These are phyloP conservation scores for Gallinago media DNA, from an alignment of 2,113 vertebrate species.

Conservation along the genomic window DNA sequence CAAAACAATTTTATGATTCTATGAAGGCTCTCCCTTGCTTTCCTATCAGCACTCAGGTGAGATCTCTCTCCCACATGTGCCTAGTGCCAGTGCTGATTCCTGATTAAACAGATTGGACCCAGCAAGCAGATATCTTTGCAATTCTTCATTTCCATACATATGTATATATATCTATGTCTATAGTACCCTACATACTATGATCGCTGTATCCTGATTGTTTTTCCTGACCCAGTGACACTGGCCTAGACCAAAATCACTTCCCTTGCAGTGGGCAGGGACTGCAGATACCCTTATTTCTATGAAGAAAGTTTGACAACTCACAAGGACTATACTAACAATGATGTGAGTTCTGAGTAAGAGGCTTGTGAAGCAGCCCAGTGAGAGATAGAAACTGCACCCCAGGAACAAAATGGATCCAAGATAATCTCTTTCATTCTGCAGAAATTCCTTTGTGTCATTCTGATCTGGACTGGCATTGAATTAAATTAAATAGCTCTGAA, in stretches of 20 bases:
- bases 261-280: too few relatives aligned
- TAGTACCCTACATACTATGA: too few relatives aligned
- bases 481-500: not conserved
- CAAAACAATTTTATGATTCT: not conserved
- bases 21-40: not conserved
- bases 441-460: not conserved
- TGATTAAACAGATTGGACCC: not conserved
- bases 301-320: not conserved
- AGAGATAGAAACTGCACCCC: not conserved
- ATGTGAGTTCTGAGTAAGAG: not conserved
- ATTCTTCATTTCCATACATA: not conserved
- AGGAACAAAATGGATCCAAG: not conserved
- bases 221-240: not conserved
- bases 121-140: not conserved
- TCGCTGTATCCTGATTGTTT: not conserved
- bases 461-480: not conserved
- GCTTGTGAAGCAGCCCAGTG: not conserved
- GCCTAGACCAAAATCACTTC: not conserved
- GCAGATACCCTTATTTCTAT: not conserved
- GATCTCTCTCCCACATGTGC: not conserved
- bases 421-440: not conserved
- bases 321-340: not conserved
- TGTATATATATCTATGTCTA: too few relatives aligned
- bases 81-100: not conserved
- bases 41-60: not conserved